A percentile compares a stretch with the other conserved stretches of the same genome.
phyloP scores from a whole-genome alignment of 2,888 invertebrate genomes.

The Brachyptera risi region DNA sequence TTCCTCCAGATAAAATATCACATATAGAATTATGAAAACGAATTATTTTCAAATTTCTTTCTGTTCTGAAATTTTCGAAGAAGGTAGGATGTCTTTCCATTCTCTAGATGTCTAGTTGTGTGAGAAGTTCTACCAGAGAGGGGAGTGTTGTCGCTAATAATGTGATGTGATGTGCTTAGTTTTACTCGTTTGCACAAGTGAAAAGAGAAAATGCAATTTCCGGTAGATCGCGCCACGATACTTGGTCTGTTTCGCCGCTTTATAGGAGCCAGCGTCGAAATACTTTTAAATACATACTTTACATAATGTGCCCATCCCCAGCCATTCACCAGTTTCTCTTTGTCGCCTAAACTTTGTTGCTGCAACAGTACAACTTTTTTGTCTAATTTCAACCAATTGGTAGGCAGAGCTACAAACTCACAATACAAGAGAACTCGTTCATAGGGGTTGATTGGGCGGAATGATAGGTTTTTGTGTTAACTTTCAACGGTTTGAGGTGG shows the following conservation, averaged over 20 bases:
- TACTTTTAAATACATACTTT: slow-evolving; percentile 17
- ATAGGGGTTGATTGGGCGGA: too few relatives aligned
- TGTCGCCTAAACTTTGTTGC: too few relatives aligned
- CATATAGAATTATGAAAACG: slow-evolving; percentile 5
- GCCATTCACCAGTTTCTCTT: too few relatives aligned
- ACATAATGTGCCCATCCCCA: too few relatives aligned
- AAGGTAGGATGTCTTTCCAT: background rate
- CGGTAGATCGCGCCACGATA: slow-evolving; percentile 14
- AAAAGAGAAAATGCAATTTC: slow-evolving; percentile 18
- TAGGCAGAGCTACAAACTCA: too few relatives aligned
- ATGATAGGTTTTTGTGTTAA: too few relatives aligned
- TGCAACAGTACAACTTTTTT: too few relatives aligned
- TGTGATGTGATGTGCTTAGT: slow-evolving; percentile 15
- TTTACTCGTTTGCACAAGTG: slow-evolving; percentile 16
- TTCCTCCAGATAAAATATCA: background rate
- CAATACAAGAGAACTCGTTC: too few relatives aligned
- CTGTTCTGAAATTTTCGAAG: background rate
- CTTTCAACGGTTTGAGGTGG: too few relatives aligned
- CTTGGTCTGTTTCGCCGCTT: background rate
- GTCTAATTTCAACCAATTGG: background rate
- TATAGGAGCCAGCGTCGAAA: background rate
- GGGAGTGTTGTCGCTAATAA: background rate
- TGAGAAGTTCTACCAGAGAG: background rate
- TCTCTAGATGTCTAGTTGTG: too few relatives aligned
- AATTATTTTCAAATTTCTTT: slow-evolving; percentile 6